Base-by-base conservation (phyloP, 2,797 vertebrate genomes). In the Neomorphus geoffroyi region DNA sequence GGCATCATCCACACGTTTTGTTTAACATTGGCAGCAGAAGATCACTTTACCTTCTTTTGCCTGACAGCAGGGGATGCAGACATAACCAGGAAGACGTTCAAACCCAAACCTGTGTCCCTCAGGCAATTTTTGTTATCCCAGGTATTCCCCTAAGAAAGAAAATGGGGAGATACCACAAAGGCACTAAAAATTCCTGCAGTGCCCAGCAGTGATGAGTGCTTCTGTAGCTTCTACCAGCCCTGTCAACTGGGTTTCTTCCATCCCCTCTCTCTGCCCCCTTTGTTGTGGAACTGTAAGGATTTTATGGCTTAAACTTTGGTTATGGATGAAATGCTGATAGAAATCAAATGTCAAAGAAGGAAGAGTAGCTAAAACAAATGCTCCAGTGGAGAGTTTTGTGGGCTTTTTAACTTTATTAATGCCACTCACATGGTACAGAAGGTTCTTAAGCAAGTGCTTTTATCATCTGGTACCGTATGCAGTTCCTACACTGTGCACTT, bases 391-490 rank as follows among this genome's bases (percentile, higher is more conserved):
- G 61, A 13, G 27, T 87, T 90, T 74, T 2, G 10, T 85, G 61
- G 57, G 64, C 12, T 91, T 90, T 91, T 88, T 0, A 37, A 80
- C 30, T 90, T 88, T 69, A 85, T 65, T 94, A 80, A 60, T 91
- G 35, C 30, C 86, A 89, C 41, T 87, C 39, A 62, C 81, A 41
- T 53, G 39, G 78, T 88, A 83, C 95, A 93, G 79, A 10, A 33
- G 87, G 86, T 91, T 56, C 86, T 87, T 66, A 88, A 86, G 89
- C 33, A 90, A 88, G 86, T 84, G 66, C 26, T 79, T 92, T 88
- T 88, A 81, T 94, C 93, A 88, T 84, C 94, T 95, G 84, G 66
- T 61, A 69, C 86, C 90, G 92, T 91, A 79, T 80, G 86, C 50
- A 89, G 78, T 60, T 94, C 86, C 88, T 89, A 46, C 80, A 72